Base-by-base conservation (phyloP, 2,113 vertebrate genomes). In the Dicrurus megarhynchus region DNA sequence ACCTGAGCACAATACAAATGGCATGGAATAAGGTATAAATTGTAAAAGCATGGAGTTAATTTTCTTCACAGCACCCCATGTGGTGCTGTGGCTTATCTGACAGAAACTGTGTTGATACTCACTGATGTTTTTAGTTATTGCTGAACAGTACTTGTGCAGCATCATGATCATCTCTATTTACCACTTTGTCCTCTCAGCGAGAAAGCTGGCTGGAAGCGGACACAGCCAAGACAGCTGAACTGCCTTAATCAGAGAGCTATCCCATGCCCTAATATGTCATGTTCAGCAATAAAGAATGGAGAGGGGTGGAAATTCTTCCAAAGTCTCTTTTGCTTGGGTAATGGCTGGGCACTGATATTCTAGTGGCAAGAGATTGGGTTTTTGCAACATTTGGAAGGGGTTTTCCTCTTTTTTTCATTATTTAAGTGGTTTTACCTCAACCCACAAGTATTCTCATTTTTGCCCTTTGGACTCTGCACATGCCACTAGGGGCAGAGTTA, bases 331-430 rank as follows among this genome's bases (percentile, higher is more conserved):
- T 56, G 3, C 19, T 30, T 55, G 44, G 13, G 8, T 57, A 44
- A 9, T 50, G 16, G 1, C 26, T 60, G 15, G 4, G 1, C 14
- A 67, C 19, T 1, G 2, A 32, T 53, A 79, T 42, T 13, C 20
- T 60, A 12, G 15, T 46, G 7, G 11, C 18, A 6, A 65, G 11
- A 3, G 1, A 21, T 1, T 13, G 8, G 7, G 2, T 1, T 1
- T 46, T 73, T 59, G 17, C 22, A 69, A 46, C 22, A n/a, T 64
- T 42, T 84, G 33, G 2, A 10, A 1, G 3, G 4, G 4, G 14
- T 13, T 71, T 27, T 37, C 0, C 4, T 59, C 10, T 21, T 49
- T 87, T 37, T 86, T 77, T 13, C 5, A 5, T 64, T 47, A 21
- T 6, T 50, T 13, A 63, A 64, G 26, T 42, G 3, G 11, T 7